A percentile compares a stretch with the other conserved stretches of the same genome.
phyloP scores from a whole-genome alignment of 2,888 invertebrate genomes.

The Monochamus alternatus region DNA sequence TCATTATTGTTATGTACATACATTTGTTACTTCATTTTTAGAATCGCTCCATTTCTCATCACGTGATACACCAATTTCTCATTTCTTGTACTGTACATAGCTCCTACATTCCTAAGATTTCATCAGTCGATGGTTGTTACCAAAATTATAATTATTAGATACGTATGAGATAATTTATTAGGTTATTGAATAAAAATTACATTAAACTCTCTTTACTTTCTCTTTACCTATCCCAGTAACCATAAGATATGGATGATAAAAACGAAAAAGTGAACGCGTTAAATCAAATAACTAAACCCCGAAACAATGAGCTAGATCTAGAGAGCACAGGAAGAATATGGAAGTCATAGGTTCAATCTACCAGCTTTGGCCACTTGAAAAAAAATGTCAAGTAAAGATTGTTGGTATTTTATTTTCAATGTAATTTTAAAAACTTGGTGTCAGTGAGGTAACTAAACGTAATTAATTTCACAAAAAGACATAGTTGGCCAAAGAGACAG shows the following conservation, averaged over 20 bases:
- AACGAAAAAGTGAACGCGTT: background rate
- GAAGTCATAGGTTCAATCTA: no score
- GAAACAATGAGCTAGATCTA: no score
- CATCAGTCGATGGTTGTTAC: slow-evolving; percentile 41
- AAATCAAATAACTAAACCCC: no score
- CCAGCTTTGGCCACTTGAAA: no score
- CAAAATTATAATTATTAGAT: slow-evolving; percentile 35
- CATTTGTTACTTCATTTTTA: slow-evolving; percentile 32
- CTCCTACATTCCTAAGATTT: slow-evolving; percentile 39
- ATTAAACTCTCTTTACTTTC: slow-evolving; percentile 8
- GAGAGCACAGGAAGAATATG: no score
- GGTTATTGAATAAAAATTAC: slow-evolving; percentile 39
- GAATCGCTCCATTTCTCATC: slow-evolving; percentile 23
- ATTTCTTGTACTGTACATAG: slow-evolving; percentile 36
- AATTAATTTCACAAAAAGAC: no score
- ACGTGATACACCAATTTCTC: slow-evolving; percentile 36
- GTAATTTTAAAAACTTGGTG: no score
- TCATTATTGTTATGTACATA: slow-evolving; percentile 32
- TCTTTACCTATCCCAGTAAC: background rate
- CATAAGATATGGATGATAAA: background rate
- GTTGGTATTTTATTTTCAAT: no score
- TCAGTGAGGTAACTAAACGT: no score
- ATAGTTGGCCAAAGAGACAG: no score
- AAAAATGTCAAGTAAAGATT: no score
- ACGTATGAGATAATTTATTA: slow-evolving; percentile 40